Evolutionary conservation across 2,888 invertebrate species (phyloP).

Genomic region (Tipula confusa): DNA sequence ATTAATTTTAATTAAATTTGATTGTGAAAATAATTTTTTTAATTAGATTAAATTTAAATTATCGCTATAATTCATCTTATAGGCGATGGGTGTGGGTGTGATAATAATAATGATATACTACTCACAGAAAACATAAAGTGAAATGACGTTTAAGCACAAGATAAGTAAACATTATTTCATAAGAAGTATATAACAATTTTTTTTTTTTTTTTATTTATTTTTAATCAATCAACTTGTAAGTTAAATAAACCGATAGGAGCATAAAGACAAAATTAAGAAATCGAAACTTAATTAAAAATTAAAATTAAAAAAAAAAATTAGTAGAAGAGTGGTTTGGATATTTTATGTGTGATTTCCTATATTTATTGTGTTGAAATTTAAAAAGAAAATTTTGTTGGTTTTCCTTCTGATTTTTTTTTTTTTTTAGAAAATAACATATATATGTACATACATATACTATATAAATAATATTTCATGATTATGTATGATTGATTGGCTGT

Average conservation of each 20-base stretch:
- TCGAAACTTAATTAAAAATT: neutral
- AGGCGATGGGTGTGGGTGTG: neutral
- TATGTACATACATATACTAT: no score
- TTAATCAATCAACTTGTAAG: neutral
- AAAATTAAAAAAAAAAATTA: neutral
- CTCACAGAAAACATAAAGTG: neutral
- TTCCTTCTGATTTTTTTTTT: neutral
- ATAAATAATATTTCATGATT: neutral
- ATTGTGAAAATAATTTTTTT: neutral
- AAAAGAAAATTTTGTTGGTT: neutral
- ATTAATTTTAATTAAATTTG: neutral
- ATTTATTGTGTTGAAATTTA: no score
- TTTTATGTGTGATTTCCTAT: neutral
- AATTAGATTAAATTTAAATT: neutral
- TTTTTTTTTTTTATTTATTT: no score
- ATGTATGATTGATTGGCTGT: constrained; percentile 4
- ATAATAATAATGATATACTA: neutral
- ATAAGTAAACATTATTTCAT: neutral
- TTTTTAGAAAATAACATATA: neutral
- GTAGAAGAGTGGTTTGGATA: no score
- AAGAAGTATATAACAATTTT: neutral
- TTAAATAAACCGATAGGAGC: neutral
- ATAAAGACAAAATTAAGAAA: neutral
- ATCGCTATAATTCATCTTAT: neutral
- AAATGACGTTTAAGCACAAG: neutral